Base-by-base conservation (phyloP, 2,113 vertebrate species). In the Electrona antarctica region DNA sequence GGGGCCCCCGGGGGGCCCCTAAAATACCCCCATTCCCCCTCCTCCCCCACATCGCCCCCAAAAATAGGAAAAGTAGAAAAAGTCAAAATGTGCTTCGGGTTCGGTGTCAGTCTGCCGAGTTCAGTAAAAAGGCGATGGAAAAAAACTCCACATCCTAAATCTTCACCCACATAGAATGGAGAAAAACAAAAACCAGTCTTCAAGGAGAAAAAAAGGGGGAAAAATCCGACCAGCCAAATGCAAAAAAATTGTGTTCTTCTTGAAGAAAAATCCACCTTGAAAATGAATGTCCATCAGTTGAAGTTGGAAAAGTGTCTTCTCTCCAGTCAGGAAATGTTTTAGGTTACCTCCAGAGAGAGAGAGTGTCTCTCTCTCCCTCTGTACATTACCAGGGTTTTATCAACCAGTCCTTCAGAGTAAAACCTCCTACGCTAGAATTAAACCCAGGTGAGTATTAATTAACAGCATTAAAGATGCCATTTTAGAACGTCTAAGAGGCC, bases 341-440 rank as follows among this genome's bases (percentile, higher is more conserved):
- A 1, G 0, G 6, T 52, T 89, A 90, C 87, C 90, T 89, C 90
- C 89, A 90, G 87, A 90, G 89, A 92, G 87, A 74, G 84, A 41
- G 33, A 41, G 33, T 41, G 33, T 41, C 33, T 41, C 33, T 41
- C 33, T 41, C 33, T 3, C 33, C 33, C 33, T 41, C 33, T 41
- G 33, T 41, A 41, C 33, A 6, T 41, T 41, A 41, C 33, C 33
- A 6, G 3, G 33, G 33, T 41, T 41, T 41, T 4, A 41, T 6
- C 33, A 41, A 41, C 33, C 33, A 41, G 33, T 41, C 33, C 33
- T 41, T 41, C 33, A 41, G 3, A n/a, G 33, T 41, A 4, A 41
- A 3, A 41, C 33, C 33, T 21, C 21, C 21, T 21, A 21, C 21
- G 2, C 21, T 21, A 21, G 21, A 41, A 4, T 41, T 41, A 41